Base-by-base conservation (phyloP, 2,888 invertebrate species). In the Philaethria dido region DNA sequence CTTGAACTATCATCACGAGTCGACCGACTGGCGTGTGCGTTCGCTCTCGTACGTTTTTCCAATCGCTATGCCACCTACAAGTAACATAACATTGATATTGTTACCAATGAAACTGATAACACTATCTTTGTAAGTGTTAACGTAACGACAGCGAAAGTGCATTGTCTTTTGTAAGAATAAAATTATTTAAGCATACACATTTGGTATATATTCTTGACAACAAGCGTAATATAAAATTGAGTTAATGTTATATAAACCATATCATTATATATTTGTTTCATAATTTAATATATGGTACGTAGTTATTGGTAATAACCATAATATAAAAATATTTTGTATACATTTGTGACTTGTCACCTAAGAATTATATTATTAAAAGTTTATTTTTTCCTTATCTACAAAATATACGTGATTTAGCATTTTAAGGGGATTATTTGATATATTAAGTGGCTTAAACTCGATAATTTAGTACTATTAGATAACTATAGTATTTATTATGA, bases 1-100 rank as follows among this genome's bases (percentile, higher is more conserved):
- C 76, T 79, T 78, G 77, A 77, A 77, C 75, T 78, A 80, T 80
- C 76, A 77, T 77, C 70, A 68, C 66, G 69, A 64, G 39, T 20
- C 64, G 42, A 45, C 47, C 65, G 64, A 70, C 73, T 74, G 69
- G 75, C 74, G 64, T 65, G 60, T 11, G 20, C 48, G 59, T 33
- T 59, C 48, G 48, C 22, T 39, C 55, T 54, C 20, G 29, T 54
- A 36, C 5, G 33, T 62, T 62, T 57, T 57, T 33, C 22, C 20
- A 25, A 55, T 57, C 20, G 25, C 44, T 63, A 22, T 25, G 55
- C 45, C 45, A 6, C 25, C 29, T 45, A 45, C 25, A 29, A 42
- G 25, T 13, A 48, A 33, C 59, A 59, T 59, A 63, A 50, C 48
- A 25, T 62, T 62, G 39, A 57, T 62, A 59, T 60, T 59, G 55